Conservation (phyloP, 2,113 vertebrate genomes). For the Poecile atricapillus region DNA sequence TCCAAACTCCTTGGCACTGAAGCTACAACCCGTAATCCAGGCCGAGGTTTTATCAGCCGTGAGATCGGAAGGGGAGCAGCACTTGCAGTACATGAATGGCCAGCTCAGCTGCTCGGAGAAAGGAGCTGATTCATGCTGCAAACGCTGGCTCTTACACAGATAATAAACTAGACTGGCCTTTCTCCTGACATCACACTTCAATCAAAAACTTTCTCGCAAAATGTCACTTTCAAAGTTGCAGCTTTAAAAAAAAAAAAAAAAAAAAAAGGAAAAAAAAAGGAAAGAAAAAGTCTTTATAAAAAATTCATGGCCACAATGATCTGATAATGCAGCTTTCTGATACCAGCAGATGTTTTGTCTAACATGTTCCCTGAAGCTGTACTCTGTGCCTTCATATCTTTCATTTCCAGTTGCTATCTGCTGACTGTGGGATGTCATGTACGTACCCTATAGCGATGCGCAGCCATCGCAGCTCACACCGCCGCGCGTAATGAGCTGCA, state of each 20-base stretch:
- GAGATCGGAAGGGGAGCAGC: not conserved
- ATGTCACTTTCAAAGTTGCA: conserved; percentile 83
- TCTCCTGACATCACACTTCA: conserved; percentile 73
- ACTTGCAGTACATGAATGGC: not conserved
- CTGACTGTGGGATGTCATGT: conserved; percentile 85
- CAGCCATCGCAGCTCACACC: conserved; percentile 80
- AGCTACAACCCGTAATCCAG: not conserved
- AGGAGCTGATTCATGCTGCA: conserved; percentile 3
- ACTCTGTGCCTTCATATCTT: conserved; percentile 82
- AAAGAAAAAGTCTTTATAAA: conserved; percentile 78
- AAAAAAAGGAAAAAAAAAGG: conserved; percentile 7
- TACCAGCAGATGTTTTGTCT: conserved; percentile 91
- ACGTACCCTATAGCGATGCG: conserved; percentile 83
- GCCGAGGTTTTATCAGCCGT: not conserved
- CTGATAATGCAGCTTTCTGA: conserved; percentile 84
- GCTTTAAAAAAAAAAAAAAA: conserved; percentile 54
- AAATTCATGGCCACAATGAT: conserved; percentile 85
- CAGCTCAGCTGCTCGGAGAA: not conserved
- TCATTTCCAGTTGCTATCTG: conserved; percentile 86
- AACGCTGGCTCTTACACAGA: not conserved
- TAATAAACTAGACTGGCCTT: conserved; percentile 67
- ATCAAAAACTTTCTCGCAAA: conserved; percentile 75
- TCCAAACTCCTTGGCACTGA: not conserved
- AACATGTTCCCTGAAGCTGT: conserved; percentile 87
- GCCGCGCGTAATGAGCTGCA: conserved; percentile 81